Evolutionary conservation across 2,797 vertebrate genomes (phyloP), one percentile per base, ranked within the genome.

Genomic region (Paguma larvata): DNA sequence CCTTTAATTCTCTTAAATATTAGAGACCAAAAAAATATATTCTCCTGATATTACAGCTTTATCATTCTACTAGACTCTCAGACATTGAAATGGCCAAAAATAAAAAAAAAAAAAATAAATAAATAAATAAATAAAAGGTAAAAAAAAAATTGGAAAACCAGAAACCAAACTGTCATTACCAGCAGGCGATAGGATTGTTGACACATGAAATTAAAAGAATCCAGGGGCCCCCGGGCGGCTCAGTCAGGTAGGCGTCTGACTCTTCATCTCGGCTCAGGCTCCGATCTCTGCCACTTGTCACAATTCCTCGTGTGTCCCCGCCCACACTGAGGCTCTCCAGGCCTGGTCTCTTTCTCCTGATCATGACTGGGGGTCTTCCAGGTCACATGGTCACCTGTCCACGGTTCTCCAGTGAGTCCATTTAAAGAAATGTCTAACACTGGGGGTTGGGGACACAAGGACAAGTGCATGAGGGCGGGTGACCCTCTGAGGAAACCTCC

Each of bases 241-340:
- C 3, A 23, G 56, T 59, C 3, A 3, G 21, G 9, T 23, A 59
- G 3, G 21, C 23, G 56, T 59, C 21, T 9, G 56, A 59, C 56
- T 23, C 51, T 53, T 51, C 51, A 4, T 53, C 51, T 59, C 21
- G 3, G 19, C 56, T 59, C 56, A 59, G 56, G 56, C 21, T 23
- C 23, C 23, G 56, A 21, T 59, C 8, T 75, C 41, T 8, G 15
- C 14, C 72, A 4, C 0, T 1, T 41, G 1, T 1, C 41, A 4
- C n/a, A 2, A 5, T 2, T 4, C 9, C 32, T 12, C 6, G 18
- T 21, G 0, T 0, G 27, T 2, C 63, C 15, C 16, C 5, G 3
- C 10, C 38, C 77, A 82, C 53, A 0, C 46, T 1, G 41, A 82
- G n/a, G 38, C 32, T 38, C 15, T 38, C 15, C 2, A 1, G 21